A percentile compares a stretch with the other conserved stretches of the same genome.
Evolutionary conservation across 2,888 invertebrate genomes (phyloP).

Genomic region (Cheilosia variabilis): DNA sequence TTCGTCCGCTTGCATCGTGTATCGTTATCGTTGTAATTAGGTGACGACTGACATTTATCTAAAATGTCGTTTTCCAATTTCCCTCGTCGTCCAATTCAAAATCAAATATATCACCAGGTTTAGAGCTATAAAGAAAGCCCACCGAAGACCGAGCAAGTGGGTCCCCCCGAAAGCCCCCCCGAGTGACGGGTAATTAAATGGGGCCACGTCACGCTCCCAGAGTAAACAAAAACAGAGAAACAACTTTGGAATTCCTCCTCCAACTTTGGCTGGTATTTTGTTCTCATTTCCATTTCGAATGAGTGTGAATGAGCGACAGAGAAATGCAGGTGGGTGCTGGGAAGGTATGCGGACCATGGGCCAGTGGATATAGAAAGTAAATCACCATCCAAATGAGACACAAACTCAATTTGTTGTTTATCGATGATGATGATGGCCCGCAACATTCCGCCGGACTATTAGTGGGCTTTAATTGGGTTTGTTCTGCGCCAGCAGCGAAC

Average conservation of each 20-base stretch:
- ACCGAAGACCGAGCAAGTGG: not conserved
- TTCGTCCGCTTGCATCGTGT: constrained; percentile 32
- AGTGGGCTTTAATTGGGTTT: constrained; percentile 66
- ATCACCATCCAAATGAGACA: constrained; percentile 74
- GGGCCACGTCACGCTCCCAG: constrained; percentile 41
- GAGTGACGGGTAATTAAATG: constrained; percentile 48
- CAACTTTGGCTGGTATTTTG: constrained; percentile 31
- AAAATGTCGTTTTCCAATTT: constrained; percentile 50
- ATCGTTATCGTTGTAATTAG: constrained; percentile 67
- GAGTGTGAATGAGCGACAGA: constrained; percentile 15
- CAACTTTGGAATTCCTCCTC: constrained; percentile 57
- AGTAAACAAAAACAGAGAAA: constrained; percentile 32
- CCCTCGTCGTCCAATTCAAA: constrained; percentile 40
- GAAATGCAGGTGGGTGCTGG: constrained; percentile 65
- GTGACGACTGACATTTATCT: constrained; percentile 71
- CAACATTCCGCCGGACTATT: constrained; percentile 65
- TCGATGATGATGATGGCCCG: constrained; percentile 45
- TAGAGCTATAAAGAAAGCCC: constrained; percentile 31
- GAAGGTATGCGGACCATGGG: not conserved
- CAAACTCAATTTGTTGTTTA: constrained; percentile 68
- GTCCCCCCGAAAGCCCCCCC: no score
- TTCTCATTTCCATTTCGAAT: constrained; percentile 23
- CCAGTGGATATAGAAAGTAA: constrained; percentile 62
- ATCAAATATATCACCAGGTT: constrained; percentile 58
- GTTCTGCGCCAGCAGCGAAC: constrained; percentile 4